Conservation (phyloP, 2,888 invertebrate species). For the Acrobasis consociella region DNA sequence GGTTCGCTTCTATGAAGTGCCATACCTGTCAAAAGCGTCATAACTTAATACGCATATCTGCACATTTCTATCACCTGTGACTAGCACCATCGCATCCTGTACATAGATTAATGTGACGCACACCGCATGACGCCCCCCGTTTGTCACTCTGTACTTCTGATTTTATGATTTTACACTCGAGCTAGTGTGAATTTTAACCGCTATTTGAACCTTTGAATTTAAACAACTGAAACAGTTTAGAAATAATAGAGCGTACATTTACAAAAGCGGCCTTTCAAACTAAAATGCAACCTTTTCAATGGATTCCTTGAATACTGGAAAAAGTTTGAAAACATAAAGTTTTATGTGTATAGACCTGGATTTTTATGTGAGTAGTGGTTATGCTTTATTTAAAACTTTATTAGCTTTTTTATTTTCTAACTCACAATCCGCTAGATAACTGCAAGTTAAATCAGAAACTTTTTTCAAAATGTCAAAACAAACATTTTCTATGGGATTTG, state of each 20-base stretch:
- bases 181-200: slow-evolving; percentile 19
- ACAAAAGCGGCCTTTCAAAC: background rate
- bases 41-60: no score
- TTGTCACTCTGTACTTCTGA: slow-evolving; percentile 31
- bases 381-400: background rate
- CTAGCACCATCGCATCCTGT: slow-evolving; percentile 16
- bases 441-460: no score
- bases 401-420: no score
- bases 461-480: no score
- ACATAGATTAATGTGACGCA: slow-evolving; percentile 30
- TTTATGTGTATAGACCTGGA: background rate
- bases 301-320: background rate
- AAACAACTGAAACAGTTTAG: background rate
- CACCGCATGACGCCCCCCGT: slow-evolving; percentile 22
- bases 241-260: background rate
- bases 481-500: no score
- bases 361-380: background rate
- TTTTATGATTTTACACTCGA: slow-evolving; percentile 34
- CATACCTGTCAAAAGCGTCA: no score
- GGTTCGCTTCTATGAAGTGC: no score
- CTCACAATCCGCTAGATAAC: no score
- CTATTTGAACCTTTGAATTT: slow-evolving; percentile 13
- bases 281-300: background rate
- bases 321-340: background rate
- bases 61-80: background rate